Conservation (phyloP, 2,113 vertebrate species). For the Menura novaehollandiae region DNA sequence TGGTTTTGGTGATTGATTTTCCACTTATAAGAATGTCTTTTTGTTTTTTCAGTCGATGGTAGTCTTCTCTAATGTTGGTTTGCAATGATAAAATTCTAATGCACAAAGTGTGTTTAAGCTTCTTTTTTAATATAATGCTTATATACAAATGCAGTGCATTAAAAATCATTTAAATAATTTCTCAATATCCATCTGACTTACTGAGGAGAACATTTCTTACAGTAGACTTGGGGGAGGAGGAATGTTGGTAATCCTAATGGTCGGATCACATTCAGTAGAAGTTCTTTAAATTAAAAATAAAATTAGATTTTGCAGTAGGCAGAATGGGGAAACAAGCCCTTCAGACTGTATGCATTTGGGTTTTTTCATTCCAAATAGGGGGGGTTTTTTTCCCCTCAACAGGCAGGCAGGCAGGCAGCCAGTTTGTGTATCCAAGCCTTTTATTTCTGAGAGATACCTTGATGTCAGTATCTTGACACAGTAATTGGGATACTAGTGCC, state of each 20-base stretch:
- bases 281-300: constrained; percentile 39
- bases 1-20: constrained; percentile 78
- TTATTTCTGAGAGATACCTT: constrained; percentile 29
- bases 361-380: not conserved
- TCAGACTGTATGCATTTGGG: not conserved
- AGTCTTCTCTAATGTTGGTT: constrained; percentile 63
- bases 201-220: constrained; percentile 4
- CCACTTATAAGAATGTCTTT: constrained; percentile 77
- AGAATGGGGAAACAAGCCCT: not conserved
- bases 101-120: constrained; percentile 33
- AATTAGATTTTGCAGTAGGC: not conserved
- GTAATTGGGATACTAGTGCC: constrained; percentile 40
- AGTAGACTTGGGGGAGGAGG: not conserved
- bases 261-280: not conserved
- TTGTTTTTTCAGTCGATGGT: constrained; percentile 71
- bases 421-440: constrained; percentile 23
- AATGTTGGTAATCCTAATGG: not conserved
- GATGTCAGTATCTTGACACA: constrained; percentile 51
- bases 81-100: constrained; percentile 66
- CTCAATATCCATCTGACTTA: constrained; percentile 1
- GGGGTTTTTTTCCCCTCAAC: not conserved
- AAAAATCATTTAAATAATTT: constrained; percentile 54
- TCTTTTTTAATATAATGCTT: constrained; percentile 30
- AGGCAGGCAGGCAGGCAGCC: not conserved
- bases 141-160: constrained; percentile 20